Base-by-base conservation (phyloP, 1,140 invertebrate species). In the Nephila pilipes region DNA sequence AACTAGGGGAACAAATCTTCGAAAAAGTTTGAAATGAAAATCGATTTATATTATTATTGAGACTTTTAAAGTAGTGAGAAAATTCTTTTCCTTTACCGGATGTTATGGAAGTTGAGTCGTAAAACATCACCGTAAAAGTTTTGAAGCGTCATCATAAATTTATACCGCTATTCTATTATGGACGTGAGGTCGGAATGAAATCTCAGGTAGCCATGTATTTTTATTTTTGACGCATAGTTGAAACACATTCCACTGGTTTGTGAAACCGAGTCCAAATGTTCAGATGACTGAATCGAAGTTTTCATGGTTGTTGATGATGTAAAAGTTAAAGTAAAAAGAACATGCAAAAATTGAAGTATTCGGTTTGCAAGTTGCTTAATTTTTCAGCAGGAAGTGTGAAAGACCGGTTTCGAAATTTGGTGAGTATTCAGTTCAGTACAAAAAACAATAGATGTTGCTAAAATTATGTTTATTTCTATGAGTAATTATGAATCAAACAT, bases 41-140 rank as follows among this genome's bases (percentile, higher is more conserved):
- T 75, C 69, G 69, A 75, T 75, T 36, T 75, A n/a, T n/a, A 29
- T 75, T 32, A 75, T 75, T 32, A 36, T n/a, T n/a, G 22, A n/a
- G 63, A 65, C 58, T 29, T 65, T 36, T 75, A 32, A 75, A 46
- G 46, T 4, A 46, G 6, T 46, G 46, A 46, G 46, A 46, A 46
- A 46, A 0, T 75, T 75, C 10, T 75, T 75, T 75, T 75, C 20
- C 29, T 75, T 75, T 75, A 32, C 25, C 18, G 32, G 3, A 14
- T 75, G 69, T 32, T 75, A 75, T 75, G 69, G 29, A 36, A 32
- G 69, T 75, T 32, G 69, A 75, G 29, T 75, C 69, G 32, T 75
- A 36, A 75, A 75, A 75, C 32, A 36, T 46, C 46, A 36, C 29
- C 69, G 14, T 75, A 75, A 75, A 65, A 36, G 18, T 75, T 69